These are phyloP conservation scores for Mobula hypostoma DNA, from an alignment of 2,113 vertebrate species.

Conservation along the genomic window DNA sequence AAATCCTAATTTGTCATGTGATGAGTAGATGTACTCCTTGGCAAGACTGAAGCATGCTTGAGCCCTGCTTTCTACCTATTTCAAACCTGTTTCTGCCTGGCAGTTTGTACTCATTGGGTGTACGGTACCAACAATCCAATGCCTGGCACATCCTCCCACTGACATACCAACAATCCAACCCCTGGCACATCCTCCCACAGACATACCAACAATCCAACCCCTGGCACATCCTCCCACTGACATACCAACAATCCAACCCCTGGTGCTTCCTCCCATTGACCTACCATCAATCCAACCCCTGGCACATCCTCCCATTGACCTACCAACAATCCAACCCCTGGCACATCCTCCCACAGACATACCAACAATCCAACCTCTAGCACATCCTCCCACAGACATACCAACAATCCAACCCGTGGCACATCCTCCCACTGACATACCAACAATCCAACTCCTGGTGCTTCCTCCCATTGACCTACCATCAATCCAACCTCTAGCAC, in stretches of 20 bases:
- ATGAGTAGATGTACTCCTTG: too few species aligned
- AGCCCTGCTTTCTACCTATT: not conserved
- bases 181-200: not conserved
- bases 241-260: not conserved
- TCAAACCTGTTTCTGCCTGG: not conserved
- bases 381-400: not conserved
- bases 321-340: not conserved
- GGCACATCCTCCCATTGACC: not conserved
- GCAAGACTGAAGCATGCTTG: not conserved
- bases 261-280: not conserved
- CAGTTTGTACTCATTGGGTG: not conserved
- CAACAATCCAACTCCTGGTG: not conserved
- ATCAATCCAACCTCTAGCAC: not conserved
- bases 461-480: not conserved
- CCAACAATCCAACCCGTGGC: not conserved
- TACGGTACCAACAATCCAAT: not conserved
- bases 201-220: not conserved
- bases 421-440: not conserved
- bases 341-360: not conserved
- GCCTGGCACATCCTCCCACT: not conserved
- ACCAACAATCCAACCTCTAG: not conserved
- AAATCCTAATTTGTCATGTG: not conserved
- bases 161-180: not conserved
- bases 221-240: not conserved
- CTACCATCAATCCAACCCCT: not conserved